Evolutionary conservation across 1,140 invertebrate genomes (phyloP).

Genomic region (Pogonomyrmex barbatus): DNA sequence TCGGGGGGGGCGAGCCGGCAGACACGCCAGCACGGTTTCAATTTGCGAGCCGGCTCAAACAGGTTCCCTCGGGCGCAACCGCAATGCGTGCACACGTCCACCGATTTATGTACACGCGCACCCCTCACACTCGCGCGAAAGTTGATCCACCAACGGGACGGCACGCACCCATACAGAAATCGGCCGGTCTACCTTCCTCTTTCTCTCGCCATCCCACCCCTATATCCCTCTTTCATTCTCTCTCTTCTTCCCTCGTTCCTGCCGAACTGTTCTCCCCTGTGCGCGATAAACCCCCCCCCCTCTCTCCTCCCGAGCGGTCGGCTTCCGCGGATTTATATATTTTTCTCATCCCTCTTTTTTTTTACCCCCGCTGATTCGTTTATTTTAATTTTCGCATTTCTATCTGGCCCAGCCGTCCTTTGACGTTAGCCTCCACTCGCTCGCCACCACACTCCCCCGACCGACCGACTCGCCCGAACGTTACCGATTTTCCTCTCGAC

Average conservation of each 20-base stretch:
- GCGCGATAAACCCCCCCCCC: constrained; percentile 25
- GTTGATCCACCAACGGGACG: constrained; percentile 33
- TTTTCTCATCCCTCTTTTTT: constrained; percentile 50
- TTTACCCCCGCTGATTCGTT: constrained; percentile 68
- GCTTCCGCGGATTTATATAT: constrained; percentile 53
- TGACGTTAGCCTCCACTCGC: constrained; percentile 1
- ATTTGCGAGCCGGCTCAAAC: constrained; percentile 80
- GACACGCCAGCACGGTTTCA: constrained; percentile 74
- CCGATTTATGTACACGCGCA: constrained; percentile 32
- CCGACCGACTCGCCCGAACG: constrained; percentile 7
- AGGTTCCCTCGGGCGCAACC: constrained; percentile 71
- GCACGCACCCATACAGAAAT: not conserved
- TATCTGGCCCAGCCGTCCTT: constrained; percentile 43
- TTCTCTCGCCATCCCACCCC: not conserved
- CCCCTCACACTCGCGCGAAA: not conserved
- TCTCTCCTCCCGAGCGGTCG: constrained; percentile 28
- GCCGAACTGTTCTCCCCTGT: constrained; percentile 9
- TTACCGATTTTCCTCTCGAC: constrained; percentile 43
- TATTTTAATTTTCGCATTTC: constrained; percentile 78
- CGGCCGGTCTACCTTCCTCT: not conserved
- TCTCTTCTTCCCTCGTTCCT: not conserved
- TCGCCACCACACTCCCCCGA: constrained; percentile 2
- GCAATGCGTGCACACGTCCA: constrained; percentile 49
- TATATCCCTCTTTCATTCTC: not conserved
- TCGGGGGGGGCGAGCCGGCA: constrained; percentile 66